Conservation (phyloP, 2,888 invertebrate genomes). For the Drosophila barbarae region DNA sequence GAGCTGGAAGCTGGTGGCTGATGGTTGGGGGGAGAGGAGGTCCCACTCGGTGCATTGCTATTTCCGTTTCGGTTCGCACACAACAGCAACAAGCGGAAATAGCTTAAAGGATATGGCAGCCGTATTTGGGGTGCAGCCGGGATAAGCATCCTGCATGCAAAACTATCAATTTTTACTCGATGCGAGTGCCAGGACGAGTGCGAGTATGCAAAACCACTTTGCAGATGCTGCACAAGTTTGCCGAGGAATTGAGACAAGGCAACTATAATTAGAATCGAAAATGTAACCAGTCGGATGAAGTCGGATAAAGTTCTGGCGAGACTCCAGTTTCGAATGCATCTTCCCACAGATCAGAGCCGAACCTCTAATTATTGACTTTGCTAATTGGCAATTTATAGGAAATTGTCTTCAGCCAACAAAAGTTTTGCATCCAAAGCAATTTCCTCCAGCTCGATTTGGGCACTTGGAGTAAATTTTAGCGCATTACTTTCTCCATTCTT, state of each 20-base stretch:
- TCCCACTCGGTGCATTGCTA: conserved; percentile 62
- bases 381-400: conserved; percentile 59
- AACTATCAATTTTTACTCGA: conserved; percentile 41
- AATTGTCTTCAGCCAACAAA: conserved; percentile 39
- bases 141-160: conserved; percentile 38
- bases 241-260: conserved; percentile 14
- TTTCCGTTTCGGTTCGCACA: conserved; percentile 69
- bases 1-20: conserved; percentile 1
- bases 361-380: conserved; percentile 53
- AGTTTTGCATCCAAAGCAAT: conserved; percentile 29
- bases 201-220: conserved; percentile 37
- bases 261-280: conserved; percentile 39
- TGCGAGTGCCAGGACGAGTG: conserved; percentile 7
- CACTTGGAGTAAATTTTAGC: not conserved
- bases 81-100: conserved; percentile 68
- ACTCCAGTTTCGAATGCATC: conserved; percentile 4
- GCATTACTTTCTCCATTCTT: not conserved
- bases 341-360: conserved; percentile 24
- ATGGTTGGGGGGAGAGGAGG: conserved; percentile 17
- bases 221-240: conserved; percentile 30
- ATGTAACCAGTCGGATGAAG: conserved; percentile 26
- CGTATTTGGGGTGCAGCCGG: conserved; percentile 42
- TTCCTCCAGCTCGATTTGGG: not conserved
- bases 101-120: conserved; percentile 72
- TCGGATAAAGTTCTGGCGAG: conserved; percentile 22